Conservation (phyloP, 2,888 invertebrate genomes). For the Aspidapion aeneum region DNA sequence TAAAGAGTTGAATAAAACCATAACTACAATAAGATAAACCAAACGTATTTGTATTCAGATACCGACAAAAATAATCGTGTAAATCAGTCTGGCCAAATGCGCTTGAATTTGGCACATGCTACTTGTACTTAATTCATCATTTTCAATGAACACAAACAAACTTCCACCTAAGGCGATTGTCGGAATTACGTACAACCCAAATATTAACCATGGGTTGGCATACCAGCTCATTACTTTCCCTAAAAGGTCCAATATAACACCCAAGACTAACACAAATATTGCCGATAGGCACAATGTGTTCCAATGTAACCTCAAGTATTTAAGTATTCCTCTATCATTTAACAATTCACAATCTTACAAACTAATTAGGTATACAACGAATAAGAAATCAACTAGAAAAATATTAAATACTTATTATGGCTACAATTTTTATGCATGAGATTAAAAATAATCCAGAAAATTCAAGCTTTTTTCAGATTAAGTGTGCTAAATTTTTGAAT, state of each 20-base stretch:
- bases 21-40: conserved; percentile 39
- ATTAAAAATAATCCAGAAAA: conserved; percentile 36
- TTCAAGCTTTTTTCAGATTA: too few relatives aligned
- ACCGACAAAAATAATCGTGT: conserved; percentile 39
- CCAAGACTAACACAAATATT: conserved; percentile 24
- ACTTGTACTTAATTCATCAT: conserved; percentile 32
- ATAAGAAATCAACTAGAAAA: conserved; percentile 26
- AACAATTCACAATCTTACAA: conserved; percentile 29
- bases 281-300: too few relatives aligned
- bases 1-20: conserved; percentile 41
- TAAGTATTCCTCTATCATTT: conserved; percentile 25
- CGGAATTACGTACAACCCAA: conserved; percentile 37
- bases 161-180: conserved; percentile 27
- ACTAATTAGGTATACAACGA: conserved; percentile 25
- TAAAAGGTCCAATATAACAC: conserved; percentile 30
- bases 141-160: conserved; percentile 25
- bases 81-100: conserved; percentile 40
- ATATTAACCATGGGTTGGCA: conserved; percentile 35
- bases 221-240: conserved; percentile 40
- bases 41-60: conserved; percentile 39
- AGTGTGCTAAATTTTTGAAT: conserved; percentile 41
- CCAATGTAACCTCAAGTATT: conserved; percentile 28
- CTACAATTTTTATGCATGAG: conserved; percentile 30
- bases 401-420: conserved; percentile 29
- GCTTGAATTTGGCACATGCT: conserved; percentile 39